phyloP scores from a whole-genome alignment of 1,140 invertebrate genomes.

The Pseudomyrmex sp. region DNA sequence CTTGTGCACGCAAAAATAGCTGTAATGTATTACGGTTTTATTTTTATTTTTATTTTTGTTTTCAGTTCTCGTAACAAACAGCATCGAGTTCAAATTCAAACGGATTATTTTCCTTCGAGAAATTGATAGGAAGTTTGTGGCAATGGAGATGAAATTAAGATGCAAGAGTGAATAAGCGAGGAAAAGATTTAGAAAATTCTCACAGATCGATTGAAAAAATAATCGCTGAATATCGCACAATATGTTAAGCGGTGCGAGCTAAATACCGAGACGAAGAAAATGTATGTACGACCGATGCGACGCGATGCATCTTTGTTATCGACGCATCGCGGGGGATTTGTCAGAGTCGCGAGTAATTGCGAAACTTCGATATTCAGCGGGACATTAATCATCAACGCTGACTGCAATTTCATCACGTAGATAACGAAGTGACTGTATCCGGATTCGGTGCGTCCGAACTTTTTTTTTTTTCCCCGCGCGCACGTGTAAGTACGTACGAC shows the following conservation, averaged over 20 bases:
- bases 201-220: too few species aligned
- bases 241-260: background rate
- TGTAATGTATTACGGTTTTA: background rate
- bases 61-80: too few species aligned
- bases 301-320: conserved; percentile 53
- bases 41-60: background rate
- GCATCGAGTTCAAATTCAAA: too few species aligned
- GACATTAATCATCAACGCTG: conserved; percentile 55
- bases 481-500: background rate
- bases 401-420: conserved; percentile 55
- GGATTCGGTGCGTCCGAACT: conserved; percentile 27
- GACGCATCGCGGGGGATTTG: conserved; percentile 53
- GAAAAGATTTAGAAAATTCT: too few species aligned
- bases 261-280: conserved; percentile 51
- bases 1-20: background rate
- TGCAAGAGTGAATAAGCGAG: too few species aligned
- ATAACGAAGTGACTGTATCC: conserved; percentile 46
- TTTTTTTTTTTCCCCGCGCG: background rate
- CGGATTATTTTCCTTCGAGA: too few species aligned
- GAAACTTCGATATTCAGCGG: conserved; percentile 60
- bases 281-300: background rate
- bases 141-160: too few species aligned
- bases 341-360: conserved; percentile 57
- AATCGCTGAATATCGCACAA: background rate
- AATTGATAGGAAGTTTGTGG: too few species aligned